These are phyloP conservation scores for Calliopsis andreniformis DNA, from an alignment of 1,140 invertebrate species.

Conservation along the genomic window DNA sequence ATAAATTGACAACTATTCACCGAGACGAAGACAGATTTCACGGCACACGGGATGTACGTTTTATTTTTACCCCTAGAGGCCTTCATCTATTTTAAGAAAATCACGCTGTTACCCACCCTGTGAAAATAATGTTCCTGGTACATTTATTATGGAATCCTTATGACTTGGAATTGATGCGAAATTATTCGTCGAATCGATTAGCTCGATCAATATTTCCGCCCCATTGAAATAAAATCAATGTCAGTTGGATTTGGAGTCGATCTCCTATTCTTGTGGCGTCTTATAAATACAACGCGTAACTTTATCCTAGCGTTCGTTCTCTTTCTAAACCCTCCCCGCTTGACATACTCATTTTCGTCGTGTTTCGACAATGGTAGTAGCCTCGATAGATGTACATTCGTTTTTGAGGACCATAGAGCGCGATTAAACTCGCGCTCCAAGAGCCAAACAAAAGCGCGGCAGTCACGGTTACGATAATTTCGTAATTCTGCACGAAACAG, in stretches of 20 bases:
- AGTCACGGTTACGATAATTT: slow-evolving; percentile 38
- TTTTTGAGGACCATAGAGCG: background rate
- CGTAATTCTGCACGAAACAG: slow-evolving; percentile 38
- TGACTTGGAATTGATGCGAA: slow-evolving; percentile 43
- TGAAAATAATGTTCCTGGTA: slow-evolving; percentile 76
- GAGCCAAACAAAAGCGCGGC: background rate
- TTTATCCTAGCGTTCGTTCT: slow-evolving; percentile 26
- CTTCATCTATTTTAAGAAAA: slow-evolving; percentile 79
- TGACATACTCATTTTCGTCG: slow-evolving; percentile 38
- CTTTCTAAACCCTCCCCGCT: slow-evolving; percentile 31
- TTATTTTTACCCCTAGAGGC: slow-evolving; percentile 78
- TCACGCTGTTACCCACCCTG: slow-evolving; percentile 69
- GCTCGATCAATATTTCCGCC: background rate
- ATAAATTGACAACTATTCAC: slow-evolving; percentile 5
- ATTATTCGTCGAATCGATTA: background rate
- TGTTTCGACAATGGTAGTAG: slow-evolving; percentile 11
- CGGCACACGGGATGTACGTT: slow-evolving; percentile 54
- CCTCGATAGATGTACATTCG: background rate
- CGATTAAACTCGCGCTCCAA: background rate
- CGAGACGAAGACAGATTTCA: slow-evolving; percentile 2
- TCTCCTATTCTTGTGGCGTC: slow-evolving; percentile 32
- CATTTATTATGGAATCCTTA: slow-evolving; percentile 75
- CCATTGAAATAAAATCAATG: background rate
- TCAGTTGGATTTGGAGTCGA: background rate
- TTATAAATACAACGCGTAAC: slow-evolving; percentile 49